Percentiles rank a stretch among this genome's conserved stretches.
These are phyloP conservation scores for Nebria salina DNA, from an alignment of 2,888 invertebrate genomes.

Conservation along the genomic window DNA sequence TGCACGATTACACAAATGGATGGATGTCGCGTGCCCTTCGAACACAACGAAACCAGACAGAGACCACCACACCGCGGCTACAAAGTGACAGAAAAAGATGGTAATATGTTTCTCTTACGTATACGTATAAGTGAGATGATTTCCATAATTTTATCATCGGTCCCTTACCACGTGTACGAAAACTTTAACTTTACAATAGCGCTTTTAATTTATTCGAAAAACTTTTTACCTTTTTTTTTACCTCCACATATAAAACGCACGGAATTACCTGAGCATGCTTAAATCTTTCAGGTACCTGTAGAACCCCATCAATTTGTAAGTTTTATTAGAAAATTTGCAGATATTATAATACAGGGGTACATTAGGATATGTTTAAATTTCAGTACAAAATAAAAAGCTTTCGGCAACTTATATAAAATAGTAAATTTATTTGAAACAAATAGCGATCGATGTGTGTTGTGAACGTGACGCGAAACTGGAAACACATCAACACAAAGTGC, in stretches of 20 bases:
- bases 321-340: slow-evolving; percentile 37
- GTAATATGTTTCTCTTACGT: neutral
- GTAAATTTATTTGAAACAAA: neutral
- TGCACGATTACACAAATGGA: slow-evolving; percentile 46
- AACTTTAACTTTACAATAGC: slow-evolving; percentile 16
- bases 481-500: slow-evolving; percentile 36
- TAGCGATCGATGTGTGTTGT: neutral
- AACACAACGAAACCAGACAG: slow-evolving; percentile 3
- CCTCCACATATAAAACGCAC: slow-evolving; percentile 33
- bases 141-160: slow-evolving; percentile 38
- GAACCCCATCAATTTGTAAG: slow-evolving; percentile 36
- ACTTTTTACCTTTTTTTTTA: slow-evolving; percentile 12
- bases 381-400: no score
- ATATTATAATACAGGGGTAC: slow-evolving; percentile 17
- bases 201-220: slow-evolving; percentile 34
- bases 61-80: neutral
- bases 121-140: slow-evolving; percentile 22
- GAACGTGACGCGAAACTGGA: slow-evolving; percentile 29
- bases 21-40: slow-evolving; percentile 43
- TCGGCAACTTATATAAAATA: no score
- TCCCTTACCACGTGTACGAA: slow-evolving; percentile 13
- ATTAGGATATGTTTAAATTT: no score
- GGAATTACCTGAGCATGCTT: slow-evolving; percentile 29
- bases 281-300: slow-evolving; percentile 16
- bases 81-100: neutral